phyloP scores from a whole-genome alignment of 2,888 invertebrate genomes.

The Caenorhabditis angaria region DNA sequence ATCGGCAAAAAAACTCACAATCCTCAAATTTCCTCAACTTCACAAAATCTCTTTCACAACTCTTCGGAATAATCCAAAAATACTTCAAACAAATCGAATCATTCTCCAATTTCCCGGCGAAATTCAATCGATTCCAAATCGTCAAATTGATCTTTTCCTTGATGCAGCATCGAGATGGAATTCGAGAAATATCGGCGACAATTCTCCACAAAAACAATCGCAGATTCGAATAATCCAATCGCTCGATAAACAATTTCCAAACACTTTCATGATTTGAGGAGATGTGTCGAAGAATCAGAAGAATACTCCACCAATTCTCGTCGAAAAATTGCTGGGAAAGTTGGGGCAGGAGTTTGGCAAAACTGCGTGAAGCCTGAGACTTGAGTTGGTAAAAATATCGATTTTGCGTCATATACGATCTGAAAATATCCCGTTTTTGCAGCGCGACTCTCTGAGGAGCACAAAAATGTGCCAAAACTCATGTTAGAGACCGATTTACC shows the following conservation, averaged over 20 bases:
- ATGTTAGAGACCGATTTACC: too few species aligned
- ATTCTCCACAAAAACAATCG: slow-evolving; percentile 29
- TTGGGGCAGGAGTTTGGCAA: slow-evolving; percentile 5
- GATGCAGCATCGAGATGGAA: too few species aligned
- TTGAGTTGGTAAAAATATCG: slow-evolving; percentile 11
- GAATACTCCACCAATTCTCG: slow-evolving; percentile 26
- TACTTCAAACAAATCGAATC: not conserved
- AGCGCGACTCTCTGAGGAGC: too few species aligned
- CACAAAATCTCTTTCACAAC: not conserved
- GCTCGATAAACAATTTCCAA: slow-evolving; percentile 25
- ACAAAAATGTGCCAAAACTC: too few species aligned
- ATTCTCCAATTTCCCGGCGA: not conserved
- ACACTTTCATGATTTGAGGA: slow-evolving; percentile 11
- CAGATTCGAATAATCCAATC: slow-evolving; percentile 10
- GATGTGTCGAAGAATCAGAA: slow-evolving; percentile 16
- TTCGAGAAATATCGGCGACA: slow-evolving; percentile 17
- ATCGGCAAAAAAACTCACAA: not conserved
- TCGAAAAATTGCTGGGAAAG: slow-evolving; percentile 23
- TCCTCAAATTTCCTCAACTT: not conserved
- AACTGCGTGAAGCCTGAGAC: too few species aligned
- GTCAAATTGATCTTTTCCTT: slow-evolving; percentile 9
- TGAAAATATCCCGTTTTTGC: too few species aligned
- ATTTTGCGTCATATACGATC: slow-evolving; percentile 17
- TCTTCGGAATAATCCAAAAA: not conserved
- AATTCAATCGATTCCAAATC: slow-evolving; percentile 18